Percentiles rank a stretch among this genome's conserved stretches.
These are phyloP conservation scores for Gymnopithys bicolor DNA, from an alignment of 2,797 vertebrate genomes.

Conservation along the genomic window DNA sequence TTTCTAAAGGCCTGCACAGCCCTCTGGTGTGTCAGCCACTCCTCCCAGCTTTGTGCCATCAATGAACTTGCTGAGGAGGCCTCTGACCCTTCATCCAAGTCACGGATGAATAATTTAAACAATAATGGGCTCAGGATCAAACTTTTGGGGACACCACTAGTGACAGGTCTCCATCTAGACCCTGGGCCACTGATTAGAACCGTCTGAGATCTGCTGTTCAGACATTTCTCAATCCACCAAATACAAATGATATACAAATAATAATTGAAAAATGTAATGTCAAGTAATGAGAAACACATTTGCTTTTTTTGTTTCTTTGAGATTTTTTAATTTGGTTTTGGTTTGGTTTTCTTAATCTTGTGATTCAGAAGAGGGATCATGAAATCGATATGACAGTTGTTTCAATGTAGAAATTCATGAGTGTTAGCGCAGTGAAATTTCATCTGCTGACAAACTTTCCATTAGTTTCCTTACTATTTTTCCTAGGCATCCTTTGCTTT, in stretches of 20 bases:
- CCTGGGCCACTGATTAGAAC: background rate
- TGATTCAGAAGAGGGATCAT: background rate
- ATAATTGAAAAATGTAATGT: background rate
- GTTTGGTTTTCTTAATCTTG: background rate
- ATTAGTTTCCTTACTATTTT: background rate
- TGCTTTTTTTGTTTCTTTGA: background rate
- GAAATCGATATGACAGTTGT: background rate
- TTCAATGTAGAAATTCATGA: background rate
- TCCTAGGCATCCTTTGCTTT: background rate
- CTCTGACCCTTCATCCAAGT: background rate
- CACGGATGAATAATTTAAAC: background rate
- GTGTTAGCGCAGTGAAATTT: background rate
- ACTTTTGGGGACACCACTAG: background rate
- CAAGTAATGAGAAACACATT: background rate
- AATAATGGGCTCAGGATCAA: background rate
- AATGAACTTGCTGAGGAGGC: background rate
- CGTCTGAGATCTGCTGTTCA: background rate
- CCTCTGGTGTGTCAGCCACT: accelerated
- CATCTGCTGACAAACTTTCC: background rate
- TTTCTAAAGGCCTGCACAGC: background rate
- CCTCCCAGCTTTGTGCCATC: background rate
- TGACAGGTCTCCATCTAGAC: background rate
- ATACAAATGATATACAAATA: background rate
- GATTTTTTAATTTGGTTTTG: accelerated
- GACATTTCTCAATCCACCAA: background rate